Conservation (phyloP, 2,888 invertebrate genomes). For the Brenthis ino region DNA sequence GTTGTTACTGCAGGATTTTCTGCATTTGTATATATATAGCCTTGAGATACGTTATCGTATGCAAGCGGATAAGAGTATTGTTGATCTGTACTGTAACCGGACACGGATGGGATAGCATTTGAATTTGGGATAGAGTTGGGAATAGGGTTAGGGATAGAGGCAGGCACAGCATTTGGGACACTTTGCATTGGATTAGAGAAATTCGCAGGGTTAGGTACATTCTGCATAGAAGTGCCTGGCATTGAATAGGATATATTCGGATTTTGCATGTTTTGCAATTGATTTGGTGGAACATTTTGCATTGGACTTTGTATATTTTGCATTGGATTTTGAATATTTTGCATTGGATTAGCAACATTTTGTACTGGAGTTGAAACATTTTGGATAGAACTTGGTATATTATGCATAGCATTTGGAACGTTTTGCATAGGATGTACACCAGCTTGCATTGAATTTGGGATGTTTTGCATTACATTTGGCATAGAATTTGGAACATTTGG, state of each 20-base stretch:
- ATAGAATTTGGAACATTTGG: constrained; percentile 16
- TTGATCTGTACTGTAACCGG: constrained; percentile 48
- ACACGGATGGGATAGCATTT: constrained; percentile 18
- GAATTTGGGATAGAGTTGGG: constrained; percentile 11
- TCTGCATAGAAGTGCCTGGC: constrained; percentile 14
- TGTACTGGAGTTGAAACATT: constrained; percentile 2
- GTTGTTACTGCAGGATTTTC: constrained; percentile 50
- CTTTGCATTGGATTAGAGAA: constrained; percentile 25
- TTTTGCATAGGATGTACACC: constrained; percentile 23
- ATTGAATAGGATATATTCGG: constrained; percentile 25
- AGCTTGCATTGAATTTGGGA: constrained; percentile 14
- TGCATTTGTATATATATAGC: constrained; percentile 58
- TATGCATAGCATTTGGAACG: constrained; percentile 7
- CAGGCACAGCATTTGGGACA: constrained; percentile 11
- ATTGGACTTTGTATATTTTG: constrained; percentile 2
- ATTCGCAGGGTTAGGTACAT: constrained; percentile 10
- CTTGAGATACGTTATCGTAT: constrained; percentile 56
- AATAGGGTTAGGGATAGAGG: neutral
- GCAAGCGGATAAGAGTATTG: constrained; percentile 52
- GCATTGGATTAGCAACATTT: constrained; percentile 22
- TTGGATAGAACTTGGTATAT: constrained; percentile 3
- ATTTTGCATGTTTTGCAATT: constrained; percentile 14
- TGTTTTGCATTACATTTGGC: constrained; percentile 27
- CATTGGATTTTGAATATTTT: constrained; percentile 15
- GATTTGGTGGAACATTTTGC: constrained; percentile 10